Percentiles rank a stretch among this genome's conserved stretches.
phyloP scores from a whole-genome alignment of 2,888 invertebrate species.

The Leptinotarsa rubiginosa region DNA sequence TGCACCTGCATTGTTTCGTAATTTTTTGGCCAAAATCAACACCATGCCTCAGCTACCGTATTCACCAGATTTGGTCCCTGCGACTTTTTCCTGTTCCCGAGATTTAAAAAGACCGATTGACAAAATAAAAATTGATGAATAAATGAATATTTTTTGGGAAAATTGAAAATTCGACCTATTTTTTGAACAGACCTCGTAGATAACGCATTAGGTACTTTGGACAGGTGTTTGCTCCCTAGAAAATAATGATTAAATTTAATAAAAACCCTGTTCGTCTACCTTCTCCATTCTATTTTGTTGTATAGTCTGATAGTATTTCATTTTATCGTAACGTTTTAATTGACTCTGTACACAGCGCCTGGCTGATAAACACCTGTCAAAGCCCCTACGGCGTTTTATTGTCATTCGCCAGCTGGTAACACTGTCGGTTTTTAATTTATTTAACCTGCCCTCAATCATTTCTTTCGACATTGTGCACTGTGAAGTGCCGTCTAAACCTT shows the following conservation, averaged over 20 bases:
- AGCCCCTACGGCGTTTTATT: constrained; percentile 6
- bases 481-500: neutral
- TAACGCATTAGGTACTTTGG: neutral
- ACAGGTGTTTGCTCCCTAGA: neutral
- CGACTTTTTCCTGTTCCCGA: too few relatives aligned
- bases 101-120: too few relatives aligned
- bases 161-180: too few relatives aligned
- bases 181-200: too few relatives aligned
- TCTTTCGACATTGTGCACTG: neutral
- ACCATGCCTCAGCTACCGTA: too few relatives aligned
- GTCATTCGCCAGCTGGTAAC: constrained; percentile 10
- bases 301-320: neutral
- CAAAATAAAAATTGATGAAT: too few relatives aligned
- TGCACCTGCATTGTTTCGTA: too few relatives aligned
- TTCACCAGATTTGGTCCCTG: too few relatives aligned
- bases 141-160: too few relatives aligned
- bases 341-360: constrained; percentile 9
- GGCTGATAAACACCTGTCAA: constrained; percentile 14
- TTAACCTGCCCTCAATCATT: constrained; percentile 1
- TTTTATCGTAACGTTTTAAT: constrained; percentile 12
- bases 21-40: too few relatives aligned
- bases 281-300: neutral
- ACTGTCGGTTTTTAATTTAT: constrained; percentile 15
- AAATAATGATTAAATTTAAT: neutral
- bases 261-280: neutral